Percentiles rank a stretch among this genome's conserved stretches.
These are phyloP conservation scores for Terrapene triunguis DNA, from an alignment of 2,113 vertebrate genomes.

Conservation along the genomic window DNA sequence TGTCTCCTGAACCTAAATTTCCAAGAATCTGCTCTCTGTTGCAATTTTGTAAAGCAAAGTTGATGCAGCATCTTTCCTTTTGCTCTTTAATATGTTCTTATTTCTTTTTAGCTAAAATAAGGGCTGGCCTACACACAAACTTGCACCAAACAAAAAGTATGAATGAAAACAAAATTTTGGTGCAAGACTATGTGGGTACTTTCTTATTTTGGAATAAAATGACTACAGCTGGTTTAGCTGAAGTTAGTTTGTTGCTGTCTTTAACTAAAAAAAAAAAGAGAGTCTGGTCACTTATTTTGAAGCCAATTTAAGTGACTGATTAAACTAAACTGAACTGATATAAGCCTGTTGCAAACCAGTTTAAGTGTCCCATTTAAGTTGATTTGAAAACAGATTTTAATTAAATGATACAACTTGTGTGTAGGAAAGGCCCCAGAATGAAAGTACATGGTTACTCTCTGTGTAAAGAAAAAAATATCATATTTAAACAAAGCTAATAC, in stretches of 20 bases:
- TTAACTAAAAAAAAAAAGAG: neutral
- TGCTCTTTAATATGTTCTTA: neutral
- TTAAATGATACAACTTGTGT: neutral
- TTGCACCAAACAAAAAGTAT: neutral
- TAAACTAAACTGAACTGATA: neutral
- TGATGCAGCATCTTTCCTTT: neutral
- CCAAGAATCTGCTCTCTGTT: neutral
- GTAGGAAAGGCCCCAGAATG: neutral
- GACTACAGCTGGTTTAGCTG: constrained; percentile 14
- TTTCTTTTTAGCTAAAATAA: neutral
- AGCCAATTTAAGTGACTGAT: neutral
- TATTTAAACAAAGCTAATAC: neutral
- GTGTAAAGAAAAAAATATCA: neutral
- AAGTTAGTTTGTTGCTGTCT: constrained; percentile 6
- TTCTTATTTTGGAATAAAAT: neutral
- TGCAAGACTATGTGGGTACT: neutral
- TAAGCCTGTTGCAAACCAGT: neutral
- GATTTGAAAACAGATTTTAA: constrained; percentile 19
- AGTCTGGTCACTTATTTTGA: neutral
- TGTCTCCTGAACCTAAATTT: neutral
- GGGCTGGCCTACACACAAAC: neutral
- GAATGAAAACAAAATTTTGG: neutral
- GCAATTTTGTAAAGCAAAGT: neutral
- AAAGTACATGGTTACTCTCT: neutral
- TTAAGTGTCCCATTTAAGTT: neutral